Percentiles rank a stretch among this genome's conserved stretches.
Evolutionary conservation across 2,797 vertebrate genomes (phyloP).

Genomic region (Nasua narica): DNA sequence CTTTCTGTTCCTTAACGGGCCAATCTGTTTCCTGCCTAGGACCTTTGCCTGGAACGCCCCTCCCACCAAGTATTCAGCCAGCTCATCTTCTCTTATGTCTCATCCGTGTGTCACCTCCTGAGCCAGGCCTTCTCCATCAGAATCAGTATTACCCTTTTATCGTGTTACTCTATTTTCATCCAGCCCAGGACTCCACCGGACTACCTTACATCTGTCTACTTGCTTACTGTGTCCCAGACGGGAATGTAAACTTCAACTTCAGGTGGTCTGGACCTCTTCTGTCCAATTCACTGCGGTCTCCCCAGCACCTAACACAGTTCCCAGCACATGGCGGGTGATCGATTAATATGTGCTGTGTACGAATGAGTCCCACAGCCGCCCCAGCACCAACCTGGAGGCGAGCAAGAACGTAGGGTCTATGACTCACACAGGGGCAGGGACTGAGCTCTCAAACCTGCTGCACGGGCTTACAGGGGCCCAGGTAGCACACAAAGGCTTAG

Average conservation of each 20-base stretch:
- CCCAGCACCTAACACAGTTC: background rate
- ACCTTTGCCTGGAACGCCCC: background rate
- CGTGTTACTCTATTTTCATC: background rate
- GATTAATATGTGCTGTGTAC: fast-evolving
- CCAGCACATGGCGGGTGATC: background rate
- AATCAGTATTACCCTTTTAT: background rate
- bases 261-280: background rate
- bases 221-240: background rate
- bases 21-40: background rate
- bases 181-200: background rate
- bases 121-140: background rate
- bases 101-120: background rate
- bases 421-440: background rate
- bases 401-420: background rate
- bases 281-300: background rate
- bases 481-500: background rate
- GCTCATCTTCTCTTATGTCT: background rate
- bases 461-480: background rate
- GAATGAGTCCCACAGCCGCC: background rate
- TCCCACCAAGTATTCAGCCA: background rate
- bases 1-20: background rate
- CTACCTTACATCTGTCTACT: background rate
- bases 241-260: background rate
- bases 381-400: background rate
- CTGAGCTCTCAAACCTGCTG: background rate